These are phyloP conservation scores for Amazona guildingii DNA, from an alignment of 2,113 vertebrate species.

Conservation along the genomic window DNA sequence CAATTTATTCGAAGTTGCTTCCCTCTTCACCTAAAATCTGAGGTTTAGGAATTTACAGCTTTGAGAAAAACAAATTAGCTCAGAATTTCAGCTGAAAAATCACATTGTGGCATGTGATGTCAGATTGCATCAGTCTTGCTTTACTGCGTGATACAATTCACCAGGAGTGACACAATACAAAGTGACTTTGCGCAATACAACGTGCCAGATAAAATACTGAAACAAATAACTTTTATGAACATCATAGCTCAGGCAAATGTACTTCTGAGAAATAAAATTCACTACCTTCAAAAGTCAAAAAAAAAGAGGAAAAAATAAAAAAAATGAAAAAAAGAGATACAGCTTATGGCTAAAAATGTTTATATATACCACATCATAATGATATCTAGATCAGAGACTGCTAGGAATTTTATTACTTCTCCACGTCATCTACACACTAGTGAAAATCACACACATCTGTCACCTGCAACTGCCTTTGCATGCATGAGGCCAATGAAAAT, in stretches of 20 bases:
- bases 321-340: accelerated
- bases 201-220: neutral
- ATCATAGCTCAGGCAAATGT: neutral
- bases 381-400: neutral
- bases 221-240: neutral
- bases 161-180: neutral
- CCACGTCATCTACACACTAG: neutral
- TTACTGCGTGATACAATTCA: neutral
- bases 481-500: neutral
- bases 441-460: neutral
- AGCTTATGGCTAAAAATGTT: neutral
- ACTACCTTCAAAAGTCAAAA: neutral
- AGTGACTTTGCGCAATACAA: slow-evolving; percentile 17
- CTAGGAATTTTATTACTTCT: neutral
- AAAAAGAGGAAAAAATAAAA: neutral
- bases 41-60: neutral
- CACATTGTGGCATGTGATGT: neutral
- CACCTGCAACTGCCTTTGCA: neutral
- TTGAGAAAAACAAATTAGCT: neutral
- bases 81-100: neutral
- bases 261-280: neutral
- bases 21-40: neutral
- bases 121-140: neutral
- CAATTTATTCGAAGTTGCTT: neutral
- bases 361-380: neutral